Conservation (phyloP, 2,797 vertebrate species). For the Halcyon smyrnensis region DNA sequence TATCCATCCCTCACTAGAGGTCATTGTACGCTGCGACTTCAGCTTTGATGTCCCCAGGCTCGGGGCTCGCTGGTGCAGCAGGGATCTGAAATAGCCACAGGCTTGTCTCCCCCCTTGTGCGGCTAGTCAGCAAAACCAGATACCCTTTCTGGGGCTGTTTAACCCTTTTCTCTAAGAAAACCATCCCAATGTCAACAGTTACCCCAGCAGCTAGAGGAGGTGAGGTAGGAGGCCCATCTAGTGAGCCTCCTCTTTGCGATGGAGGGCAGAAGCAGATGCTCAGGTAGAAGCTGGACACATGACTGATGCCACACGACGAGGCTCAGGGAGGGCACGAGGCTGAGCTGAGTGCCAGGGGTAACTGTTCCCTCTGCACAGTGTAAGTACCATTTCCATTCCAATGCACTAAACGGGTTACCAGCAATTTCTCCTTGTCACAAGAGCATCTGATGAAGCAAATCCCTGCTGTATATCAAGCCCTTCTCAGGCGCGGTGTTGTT, state of each 20-base stretch:
- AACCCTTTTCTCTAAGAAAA: neutral
- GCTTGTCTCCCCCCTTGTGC: neutral
- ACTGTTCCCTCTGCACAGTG: neutral
- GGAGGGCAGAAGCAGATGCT: neutral
- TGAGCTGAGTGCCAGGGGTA: fast-evolving
- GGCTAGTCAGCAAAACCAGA: neutral
- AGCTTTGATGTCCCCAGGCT: neutral
- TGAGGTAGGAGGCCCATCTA: neutral
- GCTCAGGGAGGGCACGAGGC: neutral
- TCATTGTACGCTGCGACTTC: neutral
- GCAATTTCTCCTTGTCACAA: neutral
- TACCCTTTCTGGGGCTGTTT: neutral
- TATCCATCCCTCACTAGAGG: conserved; percentile 40
- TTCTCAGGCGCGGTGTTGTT: neutral
- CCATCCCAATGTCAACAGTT: no score
- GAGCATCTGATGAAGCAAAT: neutral
- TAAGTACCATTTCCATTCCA: neutral
- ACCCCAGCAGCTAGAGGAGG: fast-evolving
- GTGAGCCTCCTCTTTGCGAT: neutral
- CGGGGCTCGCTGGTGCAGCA: no score
- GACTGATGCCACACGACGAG: no score
- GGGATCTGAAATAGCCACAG: fast-evolving
- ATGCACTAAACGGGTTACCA: neutral
- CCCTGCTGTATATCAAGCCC: neutral
- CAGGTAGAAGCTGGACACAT: neutral